Base-by-base conservation (phyloP, 1,140 invertebrate genomes). In the Parapsyche elsis region DNA sequence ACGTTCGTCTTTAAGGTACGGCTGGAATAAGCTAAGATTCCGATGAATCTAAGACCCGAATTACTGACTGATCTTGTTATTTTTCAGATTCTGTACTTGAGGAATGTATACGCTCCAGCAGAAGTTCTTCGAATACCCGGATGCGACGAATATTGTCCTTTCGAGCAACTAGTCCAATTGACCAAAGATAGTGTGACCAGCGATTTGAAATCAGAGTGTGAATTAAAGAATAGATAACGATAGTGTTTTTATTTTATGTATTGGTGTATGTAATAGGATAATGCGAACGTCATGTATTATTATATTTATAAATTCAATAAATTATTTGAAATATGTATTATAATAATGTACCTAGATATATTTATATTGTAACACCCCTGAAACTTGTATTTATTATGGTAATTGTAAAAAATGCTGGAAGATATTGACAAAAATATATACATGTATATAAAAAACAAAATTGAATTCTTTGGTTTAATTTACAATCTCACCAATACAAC, bases 111-210 rank as follows among this genome's bases (percentile, higher is more conserved):
- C 5, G 24, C 76, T 21, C 61, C 70, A n/a, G 83, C 84, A 0
- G 71, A 84, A 73, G 26, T 82, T 21, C 45, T 87, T 5, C 82
- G 84, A 59, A 83, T 89, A 64, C 80, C 84, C 9, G 75, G 70
- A 0, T 86, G 86, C 57, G 83, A 84, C 0, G 81, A 85, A 38
- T 81, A 86, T 78, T 88, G 87, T 75, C 83, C 85, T 16, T 75
- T 88, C 5, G 83, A 87, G 5, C 84, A 84, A 44, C 88, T 87
- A 73, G 74, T 86, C 1, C 26, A 84, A 9, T 57, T 88, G 5
- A 81, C 85, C 14, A 70, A 83, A 19, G 81, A 86, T 16, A 81
- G 85, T 0, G 80, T 86, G 9, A 84, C 85, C 5, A 76, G 23
- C 59, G 59, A 44, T 1, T 16, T 80, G 61, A 79, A 79, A 59